phyloP scores from a whole-genome alignment of 1,140 invertebrate genomes.

The Drosophila fuyamai region DNA sequence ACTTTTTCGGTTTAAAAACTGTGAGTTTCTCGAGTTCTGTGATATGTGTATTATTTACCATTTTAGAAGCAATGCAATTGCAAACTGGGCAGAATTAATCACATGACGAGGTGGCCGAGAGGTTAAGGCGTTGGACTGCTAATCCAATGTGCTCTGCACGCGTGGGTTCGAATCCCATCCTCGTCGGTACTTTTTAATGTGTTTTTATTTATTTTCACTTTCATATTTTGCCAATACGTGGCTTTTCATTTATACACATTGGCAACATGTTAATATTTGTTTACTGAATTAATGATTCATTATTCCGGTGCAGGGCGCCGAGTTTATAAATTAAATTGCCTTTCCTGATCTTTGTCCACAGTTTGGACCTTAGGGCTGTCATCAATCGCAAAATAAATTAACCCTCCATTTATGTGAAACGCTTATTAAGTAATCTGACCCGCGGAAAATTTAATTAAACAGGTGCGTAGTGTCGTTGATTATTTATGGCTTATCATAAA shows the following conservation, averaged over 20 bases:
- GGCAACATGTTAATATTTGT: background rate
- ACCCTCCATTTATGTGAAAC: background rate
- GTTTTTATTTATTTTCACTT: conserved; percentile 8
- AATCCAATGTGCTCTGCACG: conserved; percentile 90
- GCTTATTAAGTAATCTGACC: conserved; percentile 6
- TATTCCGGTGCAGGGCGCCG: background rate
- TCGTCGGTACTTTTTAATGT: conserved; percentile 86
- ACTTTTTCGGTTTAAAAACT: background rate
- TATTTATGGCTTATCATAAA: background rate
- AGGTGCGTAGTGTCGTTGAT: background rate
- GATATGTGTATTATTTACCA: background rate
- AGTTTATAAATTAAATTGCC: background rate
- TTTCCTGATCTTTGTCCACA: background rate
- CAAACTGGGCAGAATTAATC: background rate
- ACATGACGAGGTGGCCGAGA: conserved; percentile 93
- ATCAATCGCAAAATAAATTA: background rate
- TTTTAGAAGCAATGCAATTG: background rate
- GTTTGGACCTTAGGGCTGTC: background rate
- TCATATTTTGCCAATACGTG: background rate
- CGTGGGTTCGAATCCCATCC: conserved; percentile 96
- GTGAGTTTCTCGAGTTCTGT: background rate
- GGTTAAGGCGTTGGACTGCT: conserved; percentile 95
- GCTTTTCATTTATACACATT: background rate
- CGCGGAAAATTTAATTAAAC: background rate
- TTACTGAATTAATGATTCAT: conserved; percentile 14